Base-by-base conservation (phyloP, 2,888 invertebrate species). In the Pseudanteris insignis region DNA sequence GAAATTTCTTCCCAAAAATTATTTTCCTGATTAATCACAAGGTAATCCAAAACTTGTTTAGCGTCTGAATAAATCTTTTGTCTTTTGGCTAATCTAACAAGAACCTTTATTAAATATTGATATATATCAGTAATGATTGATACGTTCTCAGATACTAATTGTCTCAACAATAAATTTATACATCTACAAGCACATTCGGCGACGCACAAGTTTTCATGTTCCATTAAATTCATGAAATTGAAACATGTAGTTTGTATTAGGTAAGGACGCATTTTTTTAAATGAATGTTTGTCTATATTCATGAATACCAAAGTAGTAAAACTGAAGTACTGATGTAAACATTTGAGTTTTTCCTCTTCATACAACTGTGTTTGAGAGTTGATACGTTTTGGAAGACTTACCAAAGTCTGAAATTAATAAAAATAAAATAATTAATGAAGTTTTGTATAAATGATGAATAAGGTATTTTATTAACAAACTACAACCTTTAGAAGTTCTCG, bases 191-290 rank as follows among this genome's bases (percentile, higher is more conserved):
- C 66, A 11, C 70, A 43, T 44, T 67, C 63, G 0, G 67, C 43
- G 1, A 82, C 61, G 36, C 80, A 75, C 2, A 73, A 65, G 37
- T 78, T 73, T 12, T 75, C 70, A 7, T 70, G 58, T 59, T 82
- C 83, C 1, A 86, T 83, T 1, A 84, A 78, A 64, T 85, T 81
- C 1, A 85, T 72, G 10, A 88, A 74, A 53, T 82, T 83, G 59
- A 83, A 82, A 41, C 84, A 82, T 6, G 84, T 80, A 63, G 85
- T 87, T 66, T 85, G 83, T 29, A 86, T 81, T 7, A 88, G 69
- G 65, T 84, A 87, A 0, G 81, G 75, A 3, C 84, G 83, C 7
- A 86, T 81, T 2, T 79, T 67, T 34, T 80, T 72, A 2, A 76
- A 76, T 12, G 66, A 46, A 1, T 77, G 73, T 12, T 81, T 28